Conservation (phyloP, 2,888 invertebrate genomes). For the Patella caerulea region DNA sequence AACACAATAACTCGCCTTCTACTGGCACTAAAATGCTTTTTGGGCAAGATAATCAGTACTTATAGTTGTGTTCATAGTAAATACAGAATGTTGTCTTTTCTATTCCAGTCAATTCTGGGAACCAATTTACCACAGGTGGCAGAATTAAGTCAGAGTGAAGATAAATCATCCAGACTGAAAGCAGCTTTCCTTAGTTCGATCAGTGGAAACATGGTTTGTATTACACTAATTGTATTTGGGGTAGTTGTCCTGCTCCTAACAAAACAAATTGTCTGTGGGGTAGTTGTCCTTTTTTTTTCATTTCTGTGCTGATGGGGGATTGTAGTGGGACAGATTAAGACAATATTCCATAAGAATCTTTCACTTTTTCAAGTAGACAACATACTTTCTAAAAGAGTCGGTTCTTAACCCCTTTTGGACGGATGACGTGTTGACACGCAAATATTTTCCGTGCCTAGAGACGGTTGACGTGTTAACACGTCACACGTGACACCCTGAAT, state of each 20-base stretch:
- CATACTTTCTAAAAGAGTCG: no score
- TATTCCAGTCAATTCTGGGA: slow-evolving; percentile 51
- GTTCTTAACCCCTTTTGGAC: no score
- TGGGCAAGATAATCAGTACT: no score
- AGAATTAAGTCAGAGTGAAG: slow-evolving; percentile 77
- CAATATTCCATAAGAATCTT: no score
- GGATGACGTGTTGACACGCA: no score
- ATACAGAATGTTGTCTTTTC: not conserved
- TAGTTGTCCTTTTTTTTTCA: not conserved
- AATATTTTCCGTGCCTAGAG: no score
- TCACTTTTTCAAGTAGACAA: no score
- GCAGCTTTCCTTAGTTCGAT: slow-evolving; percentile 85
- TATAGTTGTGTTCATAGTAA: no score
- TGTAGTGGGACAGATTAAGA: no score
- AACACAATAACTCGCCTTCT: not conserved
- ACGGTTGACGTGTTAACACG: no score
- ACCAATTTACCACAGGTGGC: slow-evolving; percentile 81
- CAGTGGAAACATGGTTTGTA: slow-evolving; percentile 75
- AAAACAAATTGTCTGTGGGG: not conserved
- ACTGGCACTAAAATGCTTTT: not conserved
- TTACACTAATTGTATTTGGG: not conserved
- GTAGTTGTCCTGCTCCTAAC: not conserved
- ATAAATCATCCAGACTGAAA: slow-evolving; percentile 76
- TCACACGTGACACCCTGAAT: no score
- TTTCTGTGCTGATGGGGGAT: no score